These are phyloP conservation scores for Phengaris alcon DNA, from an alignment of 2,888 invertebrate species.

Conservation along the genomic window DNA sequence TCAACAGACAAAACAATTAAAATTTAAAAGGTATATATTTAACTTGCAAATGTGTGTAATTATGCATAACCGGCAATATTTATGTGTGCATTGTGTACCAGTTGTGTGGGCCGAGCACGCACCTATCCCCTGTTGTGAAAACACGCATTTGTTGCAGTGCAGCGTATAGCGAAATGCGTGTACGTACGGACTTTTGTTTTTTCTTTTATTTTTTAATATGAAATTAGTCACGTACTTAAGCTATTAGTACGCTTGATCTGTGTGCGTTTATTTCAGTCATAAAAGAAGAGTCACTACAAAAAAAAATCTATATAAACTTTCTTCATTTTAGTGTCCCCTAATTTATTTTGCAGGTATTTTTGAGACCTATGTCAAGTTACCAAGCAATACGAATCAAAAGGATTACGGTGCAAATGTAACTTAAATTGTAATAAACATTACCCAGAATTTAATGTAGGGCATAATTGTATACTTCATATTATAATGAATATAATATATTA, in stretches of 20 bases:
- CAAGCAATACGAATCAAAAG: background rate
- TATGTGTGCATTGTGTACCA: constrained; percentile 63
- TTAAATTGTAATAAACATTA: constrained; percentile 12
- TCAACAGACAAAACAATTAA: constrained; percentile 33
- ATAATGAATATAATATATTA: background rate
- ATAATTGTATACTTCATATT: background rate
- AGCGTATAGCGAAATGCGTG: background rate
- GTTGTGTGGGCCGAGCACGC: constrained; percentile 51
- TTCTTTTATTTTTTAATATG: too few relatives aligned
- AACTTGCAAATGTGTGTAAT: constrained; percentile 73
- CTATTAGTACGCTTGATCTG: too few relatives aligned
- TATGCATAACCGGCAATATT: constrained; percentile 72
- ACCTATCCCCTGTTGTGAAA: background rate
- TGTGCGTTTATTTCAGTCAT: background rate
- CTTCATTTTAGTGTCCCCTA: background rate
- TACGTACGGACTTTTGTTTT: too few relatives aligned
- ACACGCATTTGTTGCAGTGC: constrained; percentile 16
- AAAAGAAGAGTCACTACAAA: background rate
- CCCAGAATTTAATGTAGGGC: constrained; percentile 20
- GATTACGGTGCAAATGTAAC: constrained; percentile 5
- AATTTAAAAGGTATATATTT: constrained; percentile 61
- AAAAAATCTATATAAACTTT: too few relatives aligned
- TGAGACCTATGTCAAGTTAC: constrained; percentile 2
- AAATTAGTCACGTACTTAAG: too few relatives aligned
- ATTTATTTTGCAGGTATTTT: background rate